These are phyloP conservation scores for Gymnoscopelus microlampas DNA, from an alignment of 2,797 vertebrate genomes.

Conservation along the genomic window DNA sequence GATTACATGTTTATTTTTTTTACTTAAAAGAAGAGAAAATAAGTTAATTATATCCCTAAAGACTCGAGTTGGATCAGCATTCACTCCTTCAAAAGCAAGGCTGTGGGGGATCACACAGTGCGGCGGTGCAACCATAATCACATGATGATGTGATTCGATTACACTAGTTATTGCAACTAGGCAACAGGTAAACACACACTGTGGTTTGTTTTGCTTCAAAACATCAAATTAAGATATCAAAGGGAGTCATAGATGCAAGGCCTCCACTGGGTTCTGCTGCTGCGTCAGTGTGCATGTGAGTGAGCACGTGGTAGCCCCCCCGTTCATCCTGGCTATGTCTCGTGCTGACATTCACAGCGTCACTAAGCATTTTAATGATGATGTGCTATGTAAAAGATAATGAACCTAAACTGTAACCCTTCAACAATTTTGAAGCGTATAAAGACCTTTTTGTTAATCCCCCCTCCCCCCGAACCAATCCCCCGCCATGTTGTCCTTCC, in stretches of 20 bases:
- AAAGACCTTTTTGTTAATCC: too few relatives aligned
- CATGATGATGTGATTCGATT: constrained; percentile 23
- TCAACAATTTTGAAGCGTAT: too few relatives aligned
- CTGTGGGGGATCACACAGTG: constrained; percentile 32
- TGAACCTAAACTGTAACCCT: too few relatives aligned
- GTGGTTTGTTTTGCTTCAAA: constrained; percentile 17
- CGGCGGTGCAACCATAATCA: not conserved
- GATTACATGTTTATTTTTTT: constrained; percentile 7
- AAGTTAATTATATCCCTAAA: not conserved
- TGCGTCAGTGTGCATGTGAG: not conserved
- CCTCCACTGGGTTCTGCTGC: not conserved
- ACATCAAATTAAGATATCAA: constrained; percentile 34
- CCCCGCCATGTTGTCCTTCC: not conserved
- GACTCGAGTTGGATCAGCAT: constrained; percentile 28
- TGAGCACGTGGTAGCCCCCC: not conserved
- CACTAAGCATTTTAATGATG: too few relatives aligned
- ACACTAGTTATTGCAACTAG: constrained; percentile 37
- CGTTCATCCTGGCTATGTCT: not conserved
- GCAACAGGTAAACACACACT: constrained; percentile 26
- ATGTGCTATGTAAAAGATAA: too few relatives aligned
- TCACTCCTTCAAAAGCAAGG: constrained; percentile 30
- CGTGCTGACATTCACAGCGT: too few relatives aligned
- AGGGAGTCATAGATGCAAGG: constrained; percentile 13
- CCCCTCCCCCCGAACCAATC: too few relatives aligned
- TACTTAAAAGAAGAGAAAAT: too few relatives aligned